Evolutionary conservation across 2,797 vertebrate species (phyloP).

Genomic region (Alca torda): DNA sequence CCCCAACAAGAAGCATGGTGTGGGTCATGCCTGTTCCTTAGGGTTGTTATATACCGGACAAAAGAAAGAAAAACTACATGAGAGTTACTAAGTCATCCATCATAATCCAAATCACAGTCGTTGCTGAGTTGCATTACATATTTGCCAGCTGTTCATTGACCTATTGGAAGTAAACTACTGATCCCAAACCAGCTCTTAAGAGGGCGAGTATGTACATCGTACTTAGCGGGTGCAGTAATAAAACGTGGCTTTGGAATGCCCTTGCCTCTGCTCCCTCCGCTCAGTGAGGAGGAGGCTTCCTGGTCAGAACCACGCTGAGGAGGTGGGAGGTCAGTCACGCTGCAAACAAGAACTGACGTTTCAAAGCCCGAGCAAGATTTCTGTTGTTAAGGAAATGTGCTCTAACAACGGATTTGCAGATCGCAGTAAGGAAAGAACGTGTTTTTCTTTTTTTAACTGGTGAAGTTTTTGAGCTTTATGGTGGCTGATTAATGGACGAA

Average conservation of each 20-base stretch:
- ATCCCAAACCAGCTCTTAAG: background rate
- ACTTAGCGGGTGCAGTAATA: background rate
- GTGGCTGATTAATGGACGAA: background rate
- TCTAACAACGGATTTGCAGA: background rate
- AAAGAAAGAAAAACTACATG: background rate
- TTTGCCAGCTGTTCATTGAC: background rate
- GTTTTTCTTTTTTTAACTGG: background rate
- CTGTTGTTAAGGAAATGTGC: conserved; percentile 39
- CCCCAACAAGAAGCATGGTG: background rate
- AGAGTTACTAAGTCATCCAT: background rate
- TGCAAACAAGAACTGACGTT: conserved; percentile 11
- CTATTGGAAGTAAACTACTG: background rate
- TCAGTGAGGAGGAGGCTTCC: background rate
- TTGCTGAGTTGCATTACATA: background rate
- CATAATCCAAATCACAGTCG: background rate
- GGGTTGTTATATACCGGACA: background rate
- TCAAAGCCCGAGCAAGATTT: background rate
- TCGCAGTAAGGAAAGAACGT: background rate
- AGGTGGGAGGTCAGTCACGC: background rate
- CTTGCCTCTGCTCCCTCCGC: background rate
- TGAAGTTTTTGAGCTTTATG: background rate
- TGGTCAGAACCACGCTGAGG: background rate
- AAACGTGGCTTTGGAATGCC: background rate
- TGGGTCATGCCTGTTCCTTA: background rate
- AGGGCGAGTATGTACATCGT: background rate